Percentiles rank a stretch among this genome's conserved stretches.
Conservation (phyloP, 2,113 vertebrate genomes). For the Otolemur garnettii region DNA sequence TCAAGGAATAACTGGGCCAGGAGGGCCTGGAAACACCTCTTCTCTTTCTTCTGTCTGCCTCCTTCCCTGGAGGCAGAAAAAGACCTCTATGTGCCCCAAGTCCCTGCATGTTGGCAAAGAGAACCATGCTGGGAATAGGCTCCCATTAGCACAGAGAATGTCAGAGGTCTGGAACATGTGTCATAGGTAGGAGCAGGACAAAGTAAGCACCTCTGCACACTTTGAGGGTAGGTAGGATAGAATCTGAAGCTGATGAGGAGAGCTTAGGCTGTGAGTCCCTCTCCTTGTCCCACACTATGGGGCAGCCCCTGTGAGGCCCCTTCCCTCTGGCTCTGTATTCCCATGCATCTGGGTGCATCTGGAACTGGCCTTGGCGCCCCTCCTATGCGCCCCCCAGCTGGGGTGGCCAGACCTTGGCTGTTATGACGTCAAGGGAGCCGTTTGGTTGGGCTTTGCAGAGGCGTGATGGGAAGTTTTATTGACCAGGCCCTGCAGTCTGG, state of each 20-base stretch:
- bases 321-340: accelerated
- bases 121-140: accelerated
- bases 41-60: not conserved
- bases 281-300: accelerated
- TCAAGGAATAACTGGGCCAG: not conserved
- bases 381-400: not conserved
- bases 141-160: not conserved
- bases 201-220: not conserved
- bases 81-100: not conserved
- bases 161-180: not conserved
- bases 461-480: conserved; percentile 32
- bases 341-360: not conserved
- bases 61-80: not conserved
- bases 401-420: not conserved
- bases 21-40: not conserved
- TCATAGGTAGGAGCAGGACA: not conserved
- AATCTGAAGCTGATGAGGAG: too few species aligned
- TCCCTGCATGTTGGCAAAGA: not conserved
- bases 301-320: not conserved
- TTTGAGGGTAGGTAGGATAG: accelerated
- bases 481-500: conserved; percentile 56
- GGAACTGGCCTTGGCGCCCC: not conserved
- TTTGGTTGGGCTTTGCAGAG: not conserved
- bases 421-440: not conserved
- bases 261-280: not conserved